Evolutionary conservation across 2,888 invertebrate genomes (phyloP), one percentile per base, ranked within the genome.

Genomic region (Drosophila setosimentum): DNA sequence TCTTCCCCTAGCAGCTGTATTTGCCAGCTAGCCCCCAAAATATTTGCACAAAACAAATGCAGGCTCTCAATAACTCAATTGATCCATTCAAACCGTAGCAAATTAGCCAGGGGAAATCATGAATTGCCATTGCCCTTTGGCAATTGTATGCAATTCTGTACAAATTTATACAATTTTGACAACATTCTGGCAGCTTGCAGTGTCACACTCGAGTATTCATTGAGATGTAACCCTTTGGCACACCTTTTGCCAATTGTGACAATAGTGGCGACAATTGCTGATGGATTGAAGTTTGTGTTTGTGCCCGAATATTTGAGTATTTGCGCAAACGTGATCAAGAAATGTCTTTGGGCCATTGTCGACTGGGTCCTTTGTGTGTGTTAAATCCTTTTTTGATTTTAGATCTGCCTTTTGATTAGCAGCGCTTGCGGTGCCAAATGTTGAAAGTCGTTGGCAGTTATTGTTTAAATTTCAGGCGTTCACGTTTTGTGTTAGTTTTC

Each of bases 281-380:
- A 50, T 29, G 53, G 54, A 45, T 51, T 42, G 69, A 57, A 61
- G 53, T 53, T 75, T 58, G 51, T 37, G 53, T 53, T 75, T 58
- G 51, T 37, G 57, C 67, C 76, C 42, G 81, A 65, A 62, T 24
- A 33, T 67, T 8, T 35, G 66, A 45, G 45, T 70, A 59, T 83
- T 86, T 83, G 76, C 74, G 75, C 77, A 86, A 86, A 86, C 72
- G 80, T 83, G 76, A 74, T 75, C 76, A 58, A 79, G 61, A 82
- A 75, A 60, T 82, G 71, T 82, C 73, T 32, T 3, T 54, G 57
- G 3, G 29, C 48, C 59, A 62, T 75, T 72, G 66, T 74, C 67
- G 62, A 70, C 33, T 51, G 51, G 3, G 8, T 48, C 16, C 60
- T 51, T 74, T 78, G 67, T 68, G 18, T 21, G 42, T 30, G 48